Percentiles rank a stretch among this genome's conserved stretches.
phyloP scores from a whole-genome alignment of 2,797 vertebrate genomes.

The Acipenser ruthenus region DNA sequence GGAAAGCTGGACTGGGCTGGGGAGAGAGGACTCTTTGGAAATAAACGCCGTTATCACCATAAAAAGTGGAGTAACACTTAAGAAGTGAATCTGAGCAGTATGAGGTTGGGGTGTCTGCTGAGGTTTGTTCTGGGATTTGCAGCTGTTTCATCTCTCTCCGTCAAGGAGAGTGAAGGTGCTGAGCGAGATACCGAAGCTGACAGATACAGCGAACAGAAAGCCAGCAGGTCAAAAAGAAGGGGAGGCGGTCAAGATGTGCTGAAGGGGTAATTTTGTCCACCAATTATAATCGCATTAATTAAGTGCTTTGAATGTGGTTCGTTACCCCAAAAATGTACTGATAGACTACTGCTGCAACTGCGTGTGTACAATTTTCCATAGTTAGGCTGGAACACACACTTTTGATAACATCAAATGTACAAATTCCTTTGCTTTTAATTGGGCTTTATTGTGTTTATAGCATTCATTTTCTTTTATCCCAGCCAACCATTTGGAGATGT shows the following conservation, averaged over 20 bases:
- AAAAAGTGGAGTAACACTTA: slow-evolving; percentile 34
- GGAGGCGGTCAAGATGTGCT: slow-evolving; percentile 79
- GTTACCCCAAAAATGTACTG: too few species aligned
- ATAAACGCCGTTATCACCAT: slow-evolving; percentile 3
- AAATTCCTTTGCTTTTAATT: neutral
- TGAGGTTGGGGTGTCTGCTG: slow-evolving; percentile 64
- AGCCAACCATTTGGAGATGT: too few species aligned
- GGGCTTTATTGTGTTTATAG: too few species aligned
- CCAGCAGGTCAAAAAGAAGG: slow-evolving; percentile 81
- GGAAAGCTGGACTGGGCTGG: slow-evolving; percentile 23
- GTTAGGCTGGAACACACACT: too few species aligned
- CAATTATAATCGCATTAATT: slow-evolving; percentile 8
- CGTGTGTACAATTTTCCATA: too few species aligned
- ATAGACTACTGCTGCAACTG: too few species aligned
- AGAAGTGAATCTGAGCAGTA: slow-evolving; percentile 52
- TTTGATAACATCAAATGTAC: too few species aligned
- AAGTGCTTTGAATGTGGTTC: neutral
- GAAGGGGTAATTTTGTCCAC: slow-evolving; percentile 71
- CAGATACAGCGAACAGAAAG: slow-evolving; percentile 59
- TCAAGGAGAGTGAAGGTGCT: slow-evolving; percentile 43
- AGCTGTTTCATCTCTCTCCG: slow-evolving; percentile 57
- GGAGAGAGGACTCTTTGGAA: slow-evolving; percentile 17
- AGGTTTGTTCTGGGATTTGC: slow-evolving; percentile 68
- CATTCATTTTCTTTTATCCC: too few species aligned
- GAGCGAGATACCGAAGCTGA: slow-evolving; percentile 55